Base-by-base conservation (phyloP, 2,113 vertebrate species). In the Puffinus mauretanicus region DNA sequence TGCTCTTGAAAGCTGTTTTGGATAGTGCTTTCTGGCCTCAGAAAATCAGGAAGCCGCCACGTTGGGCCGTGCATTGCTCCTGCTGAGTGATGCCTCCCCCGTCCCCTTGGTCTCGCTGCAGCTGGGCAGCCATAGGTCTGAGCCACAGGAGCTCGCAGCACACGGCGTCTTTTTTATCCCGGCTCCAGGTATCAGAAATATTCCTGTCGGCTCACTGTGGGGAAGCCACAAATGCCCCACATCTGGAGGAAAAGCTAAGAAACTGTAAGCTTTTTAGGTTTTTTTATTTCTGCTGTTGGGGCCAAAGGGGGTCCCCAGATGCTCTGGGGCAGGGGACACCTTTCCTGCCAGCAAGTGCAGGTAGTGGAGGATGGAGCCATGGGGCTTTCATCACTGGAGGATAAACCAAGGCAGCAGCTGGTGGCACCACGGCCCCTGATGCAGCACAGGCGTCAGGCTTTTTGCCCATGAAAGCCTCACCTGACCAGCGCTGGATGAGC, bases 71-170 rank as follows among this genome's bases (percentile, higher is more conserved):
- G 67, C 24, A 2, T 32, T 32, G 49, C 51, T 49, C 15, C 73
- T 47, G 40, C 60, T 42, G 46, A 51, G 57, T 3, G 1, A 16
- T 30, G 66, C 55, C 42, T 29, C 73, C n/a, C 0, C 2, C 17
- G 57, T 38, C 34, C 29, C 52, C 34, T 34, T 11, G 29, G 38
- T 60, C 80, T 73, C 5, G 0, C 46, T 24, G 52, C 49, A 34
- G 49, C 12, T 1, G 1, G 10, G 10, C 8, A 2, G 47, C 60
- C 0, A 0, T 4, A 32, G 58, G 36, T 34, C 69, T 65, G 32
- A 88, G 79, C 44, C 40, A 19, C 1, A 0, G 32, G 32, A 86
- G n/a, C 61, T 61, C 11, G 1, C 13, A 21, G 75, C 13, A 17
- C 52, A 5, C 1, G 0, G 20, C 3, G 7, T 40, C 65, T 46